phyloP scores from a whole-genome alignment of 2,888 invertebrate genomes.

The Cheilosia impressa region DNA sequence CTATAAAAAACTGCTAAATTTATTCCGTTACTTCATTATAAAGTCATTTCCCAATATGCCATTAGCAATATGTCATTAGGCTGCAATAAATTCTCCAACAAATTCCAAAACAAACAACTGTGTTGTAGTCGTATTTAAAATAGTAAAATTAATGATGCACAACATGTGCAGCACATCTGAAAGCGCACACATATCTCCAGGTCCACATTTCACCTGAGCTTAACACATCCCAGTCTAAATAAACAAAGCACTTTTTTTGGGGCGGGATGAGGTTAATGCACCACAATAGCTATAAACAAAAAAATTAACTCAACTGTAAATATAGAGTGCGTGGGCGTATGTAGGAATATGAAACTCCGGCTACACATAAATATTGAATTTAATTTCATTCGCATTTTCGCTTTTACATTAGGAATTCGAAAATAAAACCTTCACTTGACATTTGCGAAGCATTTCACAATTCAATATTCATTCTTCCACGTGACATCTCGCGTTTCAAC shows the following conservation, averaged over 20 bases:
- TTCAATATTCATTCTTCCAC: slow-evolving; percentile 53
- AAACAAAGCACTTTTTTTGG: slow-evolving; percentile 46
- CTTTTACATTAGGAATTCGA: slow-evolving; percentile 3
- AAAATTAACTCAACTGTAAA: slow-evolving; percentile 29
- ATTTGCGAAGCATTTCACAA: slow-evolving; percentile 49
- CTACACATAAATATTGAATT: slow-evolving; percentile 52
- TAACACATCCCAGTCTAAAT: slow-evolving; percentile 27
- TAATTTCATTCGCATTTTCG: slow-evolving; percentile 41
- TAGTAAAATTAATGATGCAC: slow-evolving; percentile 34
- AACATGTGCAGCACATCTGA: slow-evolving; percentile 51
- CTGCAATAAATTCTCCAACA: slow-evolving; percentile 18
- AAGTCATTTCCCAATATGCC: slow-evolving; percentile 15
- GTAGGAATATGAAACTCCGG: not conserved
- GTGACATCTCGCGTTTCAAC: slow-evolving; percentile 42
- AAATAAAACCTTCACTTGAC: slow-evolving; percentile 14
- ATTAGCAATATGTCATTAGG: slow-evolving; percentile 26
- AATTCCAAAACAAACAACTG: slow-evolving; percentile 32
- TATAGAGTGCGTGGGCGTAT: not conserved
- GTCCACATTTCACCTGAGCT: slow-evolving; percentile 53
- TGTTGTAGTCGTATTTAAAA: slow-evolving; percentile 9
- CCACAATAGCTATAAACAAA: slow-evolving; percentile 53
- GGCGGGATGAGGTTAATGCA: slow-evolving; percentile 52
- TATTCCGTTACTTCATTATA: slow-evolving; percentile 16
- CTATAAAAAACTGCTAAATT: not conserved
- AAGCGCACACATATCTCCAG: slow-evolving; percentile 12